Evolutionary conservation across 2,888 invertebrate genomes (phyloP), one percentile per base, ranked within the genome.

Genomic region (Mimumesa dahlbomi): DNA sequence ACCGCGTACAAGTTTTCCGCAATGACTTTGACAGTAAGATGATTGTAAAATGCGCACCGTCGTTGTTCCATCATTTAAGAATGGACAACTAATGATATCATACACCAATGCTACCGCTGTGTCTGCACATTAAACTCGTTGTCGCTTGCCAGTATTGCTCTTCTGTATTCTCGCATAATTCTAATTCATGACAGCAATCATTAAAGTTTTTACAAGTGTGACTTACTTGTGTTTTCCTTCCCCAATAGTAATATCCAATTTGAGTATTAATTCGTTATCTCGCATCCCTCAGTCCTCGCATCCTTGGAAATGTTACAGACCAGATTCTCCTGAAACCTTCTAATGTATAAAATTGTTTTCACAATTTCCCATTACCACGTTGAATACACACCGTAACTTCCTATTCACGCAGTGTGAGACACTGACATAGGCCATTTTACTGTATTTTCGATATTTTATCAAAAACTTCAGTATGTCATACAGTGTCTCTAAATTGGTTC

Each of bases 61-160:
- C 59, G 54, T 73, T 56, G 76, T 66, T 66, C 79, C 52, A 59
- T 64, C 43, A 54, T 59, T 50, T 50, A 50, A 65, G 16, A 53
- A 54, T 53, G 76, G 52, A 54, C 63, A 57, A 66, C 46, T 40
- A 69, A 79, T 53, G 63, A 79, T 74, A 84, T 82, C 69, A 79
- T 84, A 85, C 82, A 84, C 83, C 82, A 82, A 85, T 71, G 84
- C 84, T 85, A 84, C 83, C 80, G 82, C 84, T 86, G 83, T 87
- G 84, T 86, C 82, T 85, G 84, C 86, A 87, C 83, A 81, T 78
- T 77, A 83, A 82, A 82, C 80, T 85, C 81, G 84, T 85, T 81
- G 87, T 87, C 84, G 88, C 87, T 87, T 85, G 82, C 84, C 87
- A 87, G 84, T 86, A 87, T 88, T 86, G 86, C 85, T 86, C 85